A percentile compares a stretch with the other conserved stretches of the same genome.
Conservation (phyloP, 2,888 invertebrate genomes). For the Lasioglossum zephyrum region DNA sequence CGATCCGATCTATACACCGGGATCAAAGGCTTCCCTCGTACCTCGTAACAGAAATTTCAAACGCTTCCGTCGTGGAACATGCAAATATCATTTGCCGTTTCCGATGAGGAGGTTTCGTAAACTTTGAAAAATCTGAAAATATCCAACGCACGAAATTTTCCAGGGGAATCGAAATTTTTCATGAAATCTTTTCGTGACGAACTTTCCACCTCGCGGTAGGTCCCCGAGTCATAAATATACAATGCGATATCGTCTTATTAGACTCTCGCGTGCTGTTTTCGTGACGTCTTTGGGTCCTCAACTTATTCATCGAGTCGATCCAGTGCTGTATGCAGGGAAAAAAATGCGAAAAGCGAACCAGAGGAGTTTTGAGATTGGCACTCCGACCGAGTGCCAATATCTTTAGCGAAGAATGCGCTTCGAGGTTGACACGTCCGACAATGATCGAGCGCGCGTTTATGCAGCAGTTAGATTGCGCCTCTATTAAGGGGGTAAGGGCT, state of each 20-base stretch:
- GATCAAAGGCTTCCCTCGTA: neutral
- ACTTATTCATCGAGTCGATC: slow-evolving; percentile 4
- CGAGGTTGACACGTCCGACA: slow-evolving; percentile 10
- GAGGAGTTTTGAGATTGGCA: neutral
- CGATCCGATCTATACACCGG: neutral
- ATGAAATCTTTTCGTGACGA: slow-evolving; percentile 15
- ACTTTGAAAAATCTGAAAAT: slow-evolving; percentile 22
- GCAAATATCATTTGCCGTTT: neutral
- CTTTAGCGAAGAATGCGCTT: neutral
- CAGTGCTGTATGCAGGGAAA: neutral
- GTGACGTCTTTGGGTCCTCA: slow-evolving; percentile 4
- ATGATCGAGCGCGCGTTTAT: neutral
- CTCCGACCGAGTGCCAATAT: slow-evolving; percentile 19
- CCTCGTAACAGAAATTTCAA: neutral
- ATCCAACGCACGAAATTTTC: slow-evolving; percentile 2
- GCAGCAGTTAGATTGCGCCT: no score
- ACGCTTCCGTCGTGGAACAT: neutral
- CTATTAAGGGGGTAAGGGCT: no score
- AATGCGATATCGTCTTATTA: slow-evolving; percentile 33
- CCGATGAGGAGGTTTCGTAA: neutral
- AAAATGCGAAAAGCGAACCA: neutral
- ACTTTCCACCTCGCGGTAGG: neutral
- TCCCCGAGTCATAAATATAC: slow-evolving; percentile 31
- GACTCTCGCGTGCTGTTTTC: slow-evolving; percentile 20
- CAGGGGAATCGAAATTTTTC: slow-evolving; percentile 11